phyloP scores from a whole-genome alignment of 2,113 vertebrate species.

The Hippocampus zosterae region DNA sequence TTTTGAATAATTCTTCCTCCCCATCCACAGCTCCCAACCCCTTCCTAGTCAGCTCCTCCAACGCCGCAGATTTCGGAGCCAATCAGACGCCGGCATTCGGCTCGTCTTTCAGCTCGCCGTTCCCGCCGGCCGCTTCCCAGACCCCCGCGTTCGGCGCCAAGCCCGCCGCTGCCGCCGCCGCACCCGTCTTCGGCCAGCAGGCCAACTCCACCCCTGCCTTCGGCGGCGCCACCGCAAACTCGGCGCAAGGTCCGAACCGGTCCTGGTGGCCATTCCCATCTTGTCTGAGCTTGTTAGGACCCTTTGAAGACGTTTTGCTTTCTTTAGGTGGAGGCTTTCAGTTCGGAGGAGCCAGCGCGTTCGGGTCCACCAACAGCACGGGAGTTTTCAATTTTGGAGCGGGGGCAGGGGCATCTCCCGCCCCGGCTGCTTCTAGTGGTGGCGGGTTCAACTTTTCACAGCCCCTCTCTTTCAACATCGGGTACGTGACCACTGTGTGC shows the following conservation, averaged over 20 bases:
- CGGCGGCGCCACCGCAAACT: slow-evolving; percentile 65
- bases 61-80: slow-evolving; percentile 75
- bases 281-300: not conserved
- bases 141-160: slow-evolving; percentile 81
- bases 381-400: slow-evolving; percentile 85
- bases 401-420: slow-evolving; percentile 50
- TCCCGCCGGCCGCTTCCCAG: slow-evolving; percentile 73
- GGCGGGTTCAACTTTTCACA: slow-evolving; percentile 78
- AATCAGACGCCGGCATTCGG: slow-evolving; percentile 81
- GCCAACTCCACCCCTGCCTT: slow-evolving; percentile 74
- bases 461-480: slow-evolving; percentile 75
- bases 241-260: slow-evolving; percentile 72
- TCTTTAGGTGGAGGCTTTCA: slow-evolving; percentile 78
- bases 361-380: slow-evolving; percentile 68
- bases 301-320: not conserved
- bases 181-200: slow-evolving; percentile 82
- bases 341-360: slow-evolving; percentile 79
- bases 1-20: slow-evolving; percentile 43
- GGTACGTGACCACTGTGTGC: slow-evolving; percentile 69
- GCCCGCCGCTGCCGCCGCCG: slow-evolving; percentile 74
- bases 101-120: slow-evolving; percentile 81
- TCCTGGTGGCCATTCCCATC: not conserved
- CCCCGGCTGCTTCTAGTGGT: slow-evolving; percentile 59
- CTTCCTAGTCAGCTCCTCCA: slow-evolving; percentile 77
- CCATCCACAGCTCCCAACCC: slow-evolving; percentile 64